These are phyloP conservation scores for Drosophila hydei DNA, from an alignment of 1,140 invertebrate species.

Conservation along the genomic window DNA sequence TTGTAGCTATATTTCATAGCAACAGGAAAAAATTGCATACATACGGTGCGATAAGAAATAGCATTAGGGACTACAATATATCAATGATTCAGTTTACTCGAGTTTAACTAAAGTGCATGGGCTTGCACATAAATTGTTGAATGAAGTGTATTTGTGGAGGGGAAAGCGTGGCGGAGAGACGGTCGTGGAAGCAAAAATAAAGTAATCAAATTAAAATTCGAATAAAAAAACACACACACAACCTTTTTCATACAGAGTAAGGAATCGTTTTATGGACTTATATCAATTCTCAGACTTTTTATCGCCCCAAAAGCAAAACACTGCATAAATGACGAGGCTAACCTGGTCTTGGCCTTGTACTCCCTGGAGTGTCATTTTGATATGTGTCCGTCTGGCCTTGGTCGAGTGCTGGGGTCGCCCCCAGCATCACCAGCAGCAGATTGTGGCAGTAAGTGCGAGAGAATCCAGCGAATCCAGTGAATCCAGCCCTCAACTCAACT, in stretches of 20 bases:
- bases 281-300: slow-evolving; percentile 77
- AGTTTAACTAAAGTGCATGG: slow-evolving; percentile 13
- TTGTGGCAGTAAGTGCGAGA: not conserved
- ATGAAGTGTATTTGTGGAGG: slow-evolving; percentile 20
- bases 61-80: slow-evolving; percentile 11
- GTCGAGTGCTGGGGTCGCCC: not conserved
- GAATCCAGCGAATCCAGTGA: not conserved
- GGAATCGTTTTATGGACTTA: slow-evolving; percentile 71
- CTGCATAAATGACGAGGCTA: slow-evolving; percentile 55
- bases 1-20: slow-evolving; percentile 6
- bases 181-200: slow-evolving; percentile 32
- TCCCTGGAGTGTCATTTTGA: slow-evolving; percentile 77
- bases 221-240: slow-evolving; percentile 68
- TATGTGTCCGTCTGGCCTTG: slow-evolving; percentile 55
- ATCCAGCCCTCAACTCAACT: slow-evolving; percentile 16
- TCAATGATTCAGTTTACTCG: slow-evolving; percentile 28
- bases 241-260: slow-evolving; percentile 30
- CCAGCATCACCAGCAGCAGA: not conserved
- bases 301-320: slow-evolving; percentile 50
- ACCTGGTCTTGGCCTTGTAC: slow-evolving; percentile 42
- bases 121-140: slow-evolving; percentile 20
- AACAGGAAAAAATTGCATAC: slow-evolving; percentile 8
- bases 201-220: slow-evolving; percentile 80
- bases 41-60: slow-evolving; percentile 14
- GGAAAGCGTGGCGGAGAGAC: not conserved